Evolutionary conservation across 2,113 vertebrate species (phyloP).

Genomic region (Vicugna pacos): DNA sequence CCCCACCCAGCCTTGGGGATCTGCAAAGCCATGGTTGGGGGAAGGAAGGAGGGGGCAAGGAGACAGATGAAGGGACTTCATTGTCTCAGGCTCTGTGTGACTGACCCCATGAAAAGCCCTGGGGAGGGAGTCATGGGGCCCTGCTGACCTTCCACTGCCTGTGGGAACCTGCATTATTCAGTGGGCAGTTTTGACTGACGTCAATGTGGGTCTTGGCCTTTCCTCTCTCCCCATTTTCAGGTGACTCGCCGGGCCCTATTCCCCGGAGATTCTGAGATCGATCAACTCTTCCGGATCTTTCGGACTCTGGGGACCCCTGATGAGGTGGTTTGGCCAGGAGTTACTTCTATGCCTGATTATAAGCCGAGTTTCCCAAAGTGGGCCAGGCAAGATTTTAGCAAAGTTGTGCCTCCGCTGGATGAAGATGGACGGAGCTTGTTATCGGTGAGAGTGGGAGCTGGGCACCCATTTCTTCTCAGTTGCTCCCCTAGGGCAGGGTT

Average conservation of each 20-base stretch:
- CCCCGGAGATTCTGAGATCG: slow-evolving; percentile 97
- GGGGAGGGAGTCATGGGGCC: slow-evolving; percentile 82
- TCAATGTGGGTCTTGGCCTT: slow-evolving; percentile 48
- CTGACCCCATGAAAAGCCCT: slow-evolving; percentile 72
- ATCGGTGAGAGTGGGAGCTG: slow-evolving; percentile 87
- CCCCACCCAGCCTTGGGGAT: slow-evolving; percentile 80
- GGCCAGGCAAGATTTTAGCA: slow-evolving; percentile 94
- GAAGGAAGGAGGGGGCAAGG: slow-evolving; percentile 79
- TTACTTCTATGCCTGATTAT: slow-evolving; percentile 97
- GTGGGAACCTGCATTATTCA: slow-evolving; percentile 70
- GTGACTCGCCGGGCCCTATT: slow-evolving; percentile 94
- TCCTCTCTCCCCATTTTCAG: slow-evolving; percentile 81
- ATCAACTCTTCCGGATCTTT: slow-evolving; percentile 97
- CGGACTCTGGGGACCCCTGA: slow-evolving; percentile 96
- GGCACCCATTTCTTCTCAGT: background rate
- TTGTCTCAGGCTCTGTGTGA: slow-evolving; percentile 81
- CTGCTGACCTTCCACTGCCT: slow-evolving; percentile 79
- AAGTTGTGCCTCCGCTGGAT: slow-evolving; percentile 94
- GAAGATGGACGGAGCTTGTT: slow-evolving; percentile 95
- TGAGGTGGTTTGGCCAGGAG: slow-evolving; percentile 94
- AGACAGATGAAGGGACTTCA: slow-evolving; percentile 81
- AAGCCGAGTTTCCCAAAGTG: slow-evolving; percentile 97
- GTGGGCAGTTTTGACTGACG: slow-evolving; percentile 48
- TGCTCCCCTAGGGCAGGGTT: background rate
- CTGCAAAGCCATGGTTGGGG: slow-evolving; percentile 77